phyloP scores from a whole-genome alignment of 1,140 invertebrate genomes.

The Spodoptera frugiperda region DNA sequence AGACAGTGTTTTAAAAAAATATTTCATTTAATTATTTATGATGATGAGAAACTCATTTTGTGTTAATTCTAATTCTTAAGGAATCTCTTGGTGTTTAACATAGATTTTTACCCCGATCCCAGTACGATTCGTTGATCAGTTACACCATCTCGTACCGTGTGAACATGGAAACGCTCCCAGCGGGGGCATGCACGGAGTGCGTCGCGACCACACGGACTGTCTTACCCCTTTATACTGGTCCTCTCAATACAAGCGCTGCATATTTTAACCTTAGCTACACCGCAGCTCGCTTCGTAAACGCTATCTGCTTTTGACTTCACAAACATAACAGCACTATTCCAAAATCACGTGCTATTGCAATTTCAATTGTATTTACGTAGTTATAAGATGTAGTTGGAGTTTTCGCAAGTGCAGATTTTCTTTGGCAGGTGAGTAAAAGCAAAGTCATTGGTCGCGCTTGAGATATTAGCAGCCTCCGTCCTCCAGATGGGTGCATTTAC shows the following conservation, averaged over 20 bases:
- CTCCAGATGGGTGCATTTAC: slow-evolving; percentile 77
- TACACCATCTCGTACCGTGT: slow-evolving; percentile 16
- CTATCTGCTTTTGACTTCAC: slow-evolving; percentile 78
- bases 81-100: too few relatives aligned
- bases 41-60: too few relatives aligned
- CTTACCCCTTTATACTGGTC: slow-evolving; percentile 80
- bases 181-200: slow-evolving; percentile 66
- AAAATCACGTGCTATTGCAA: slow-evolving; percentile 39
- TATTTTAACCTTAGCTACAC: slow-evolving; percentile 78
- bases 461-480: slow-evolving; percentile 80
- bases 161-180: slow-evolving; percentile 55
- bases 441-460: slow-evolving; percentile 73
- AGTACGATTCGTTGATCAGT: not conserved
- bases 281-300: slow-evolving; percentile 76
- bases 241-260: slow-evolving; percentile 81
- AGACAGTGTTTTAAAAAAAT: too few relatives aligned
- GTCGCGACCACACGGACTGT: slow-evolving; percentile 73
- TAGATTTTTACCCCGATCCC: not conserved
- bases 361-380: slow-evolving; percentile 47
- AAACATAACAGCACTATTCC: slow-evolving; percentile 53
- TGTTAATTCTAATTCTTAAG: too few relatives aligned
- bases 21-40: too few relatives aligned
- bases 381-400: slow-evolving; percentile 15
- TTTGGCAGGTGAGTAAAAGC: slow-evolving; percentile 69
- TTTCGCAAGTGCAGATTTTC: slow-evolving; percentile 38